Evolutionary conservation across 1,140 invertebrate species (phyloP).

Genomic region (Asbolus verrucosus): DNA sequence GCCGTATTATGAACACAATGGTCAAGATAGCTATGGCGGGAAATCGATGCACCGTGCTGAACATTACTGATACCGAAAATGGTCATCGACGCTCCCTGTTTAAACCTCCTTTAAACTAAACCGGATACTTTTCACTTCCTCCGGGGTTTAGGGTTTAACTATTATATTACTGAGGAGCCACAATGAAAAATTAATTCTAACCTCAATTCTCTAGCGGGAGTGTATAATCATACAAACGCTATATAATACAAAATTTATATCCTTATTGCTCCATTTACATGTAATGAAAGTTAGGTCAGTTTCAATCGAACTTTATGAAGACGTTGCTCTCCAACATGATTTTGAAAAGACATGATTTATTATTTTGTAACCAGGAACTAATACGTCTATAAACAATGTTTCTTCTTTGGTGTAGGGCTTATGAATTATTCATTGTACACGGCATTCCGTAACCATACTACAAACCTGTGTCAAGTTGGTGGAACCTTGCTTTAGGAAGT

Average conservation of each 20-base stretch:
- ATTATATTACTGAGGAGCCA: conserved; percentile 10
- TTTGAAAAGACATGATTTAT: conserved; percentile 15
- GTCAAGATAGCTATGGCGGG: conserved; percentile 43
- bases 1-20: conserved; percentile 43
- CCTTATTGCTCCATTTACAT: too few relatives aligned
- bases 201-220: neutral
- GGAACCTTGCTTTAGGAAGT: conserved; percentile 24
- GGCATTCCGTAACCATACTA: conserved; percentile 28
- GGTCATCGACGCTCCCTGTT: conserved; percentile 34
- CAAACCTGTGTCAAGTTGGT: conserved; percentile 33
- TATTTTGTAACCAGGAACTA: conserved; percentile 28
- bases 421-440: conserved; percentile 31
- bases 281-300: too few relatives aligned
- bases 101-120: conserved; percentile 38
- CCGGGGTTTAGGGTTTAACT: conserved; percentile 33
- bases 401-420: conserved; percentile 10
- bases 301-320: too few relatives aligned
- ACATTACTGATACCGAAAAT: conserved; percentile 42
- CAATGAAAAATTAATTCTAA: conserved; percentile 25
- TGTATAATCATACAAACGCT: neutral
- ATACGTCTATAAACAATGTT: conserved; percentile 39
- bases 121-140: conserved; percentile 27
- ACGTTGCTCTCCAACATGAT: too few relatives aligned
- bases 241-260: too few relatives aligned
- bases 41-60: conserved; percentile 41